These are phyloP conservation scores for Aphrophora alni DNA, from an alignment of 2,888 invertebrate genomes.

Conservation along the genomic window DNA sequence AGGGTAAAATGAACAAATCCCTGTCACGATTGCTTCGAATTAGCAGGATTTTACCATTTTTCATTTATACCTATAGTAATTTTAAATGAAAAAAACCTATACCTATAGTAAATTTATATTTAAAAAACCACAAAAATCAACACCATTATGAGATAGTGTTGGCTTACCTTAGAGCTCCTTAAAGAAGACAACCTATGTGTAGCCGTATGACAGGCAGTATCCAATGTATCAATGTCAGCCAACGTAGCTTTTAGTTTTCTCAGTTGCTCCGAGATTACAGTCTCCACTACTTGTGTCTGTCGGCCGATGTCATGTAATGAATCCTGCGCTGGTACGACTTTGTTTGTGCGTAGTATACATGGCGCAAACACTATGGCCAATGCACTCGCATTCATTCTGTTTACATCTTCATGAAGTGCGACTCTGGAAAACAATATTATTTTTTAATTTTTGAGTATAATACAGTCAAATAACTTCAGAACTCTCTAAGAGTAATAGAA, in stretches of 20 bases:
- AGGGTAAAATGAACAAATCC: too few relatives aligned
- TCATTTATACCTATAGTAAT: too few relatives aligned
- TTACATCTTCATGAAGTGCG: slow-evolving; percentile 83
- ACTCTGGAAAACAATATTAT: slow-evolving; percentile 62
- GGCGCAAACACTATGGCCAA: slow-evolving; percentile 95
- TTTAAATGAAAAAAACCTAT: too few relatives aligned
- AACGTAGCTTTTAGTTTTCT: slow-evolving; percentile 82
- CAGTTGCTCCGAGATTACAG: slow-evolving; percentile 87
- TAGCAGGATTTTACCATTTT: too few relatives aligned
- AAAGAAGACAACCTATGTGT: slow-evolving; percentile 78
- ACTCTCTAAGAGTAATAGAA: too few relatives aligned
- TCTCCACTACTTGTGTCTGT: slow-evolving; percentile 90
- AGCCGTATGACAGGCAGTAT: slow-evolving; percentile 86
- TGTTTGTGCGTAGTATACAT: slow-evolving; percentile 88
- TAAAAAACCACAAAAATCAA: too few relatives aligned
- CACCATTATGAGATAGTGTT: too few relatives aligned
- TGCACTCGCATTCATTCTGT: slow-evolving; percentile 91
- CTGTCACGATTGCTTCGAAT: too few relatives aligned
- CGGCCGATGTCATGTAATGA: slow-evolving; percentile 88
- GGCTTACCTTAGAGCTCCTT: slow-evolving; percentile 70
- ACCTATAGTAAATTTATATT: too few relatives aligned
- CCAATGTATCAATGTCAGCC: slow-evolving; percentile 89
- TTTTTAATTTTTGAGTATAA: too few relatives aligned
- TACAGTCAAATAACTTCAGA: too few relatives aligned
- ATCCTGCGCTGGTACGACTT: slow-evolving; percentile 88